Percentiles rank a stretch among this genome's conserved stretches.
Conservation (phyloP, 2,797 vertebrate genomes). For the Coendou prehensilis region DNA sequence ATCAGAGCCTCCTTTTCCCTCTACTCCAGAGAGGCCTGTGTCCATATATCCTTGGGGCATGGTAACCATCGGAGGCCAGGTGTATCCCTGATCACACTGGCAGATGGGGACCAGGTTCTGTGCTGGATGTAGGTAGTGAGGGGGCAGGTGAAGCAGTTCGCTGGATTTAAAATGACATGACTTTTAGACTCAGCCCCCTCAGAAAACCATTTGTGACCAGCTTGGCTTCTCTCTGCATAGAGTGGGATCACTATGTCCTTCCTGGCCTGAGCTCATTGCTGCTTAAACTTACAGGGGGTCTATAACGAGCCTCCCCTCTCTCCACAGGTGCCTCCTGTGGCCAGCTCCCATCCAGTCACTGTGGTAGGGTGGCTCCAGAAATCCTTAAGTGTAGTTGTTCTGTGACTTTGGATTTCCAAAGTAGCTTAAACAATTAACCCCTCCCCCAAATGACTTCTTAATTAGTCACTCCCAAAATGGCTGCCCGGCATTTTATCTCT, state of each 20-base stretch:
- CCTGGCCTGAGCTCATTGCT: background rate
- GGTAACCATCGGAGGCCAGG: background rate
- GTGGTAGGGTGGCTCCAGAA: background rate
- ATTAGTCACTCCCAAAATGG: background rate
- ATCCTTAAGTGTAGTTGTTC: background rate
- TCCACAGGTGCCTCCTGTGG: background rate
- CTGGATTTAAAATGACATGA: background rate
- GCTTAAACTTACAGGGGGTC: background rate
- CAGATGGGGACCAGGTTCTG: background rate
- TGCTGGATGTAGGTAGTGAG: background rate
- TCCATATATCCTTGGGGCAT: background rate
- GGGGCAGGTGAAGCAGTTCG: background rate
- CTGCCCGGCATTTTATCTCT: background rate
- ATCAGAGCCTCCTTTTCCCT: background rate
- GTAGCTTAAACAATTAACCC: background rate
- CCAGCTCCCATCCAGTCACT: background rate
- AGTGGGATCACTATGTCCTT: background rate
- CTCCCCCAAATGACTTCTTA: background rate
- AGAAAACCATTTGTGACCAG: background rate
- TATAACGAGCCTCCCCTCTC: background rate
- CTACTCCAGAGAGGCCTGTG: background rate
- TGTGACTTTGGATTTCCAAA: background rate
- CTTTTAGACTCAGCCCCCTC: background rate
- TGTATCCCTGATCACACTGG: background rate
- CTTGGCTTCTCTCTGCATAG: background rate